Evolutionary conservation across 2,113 vertebrate species (phyloP).

Genomic region (Atrichornis clamosus): DNA sequence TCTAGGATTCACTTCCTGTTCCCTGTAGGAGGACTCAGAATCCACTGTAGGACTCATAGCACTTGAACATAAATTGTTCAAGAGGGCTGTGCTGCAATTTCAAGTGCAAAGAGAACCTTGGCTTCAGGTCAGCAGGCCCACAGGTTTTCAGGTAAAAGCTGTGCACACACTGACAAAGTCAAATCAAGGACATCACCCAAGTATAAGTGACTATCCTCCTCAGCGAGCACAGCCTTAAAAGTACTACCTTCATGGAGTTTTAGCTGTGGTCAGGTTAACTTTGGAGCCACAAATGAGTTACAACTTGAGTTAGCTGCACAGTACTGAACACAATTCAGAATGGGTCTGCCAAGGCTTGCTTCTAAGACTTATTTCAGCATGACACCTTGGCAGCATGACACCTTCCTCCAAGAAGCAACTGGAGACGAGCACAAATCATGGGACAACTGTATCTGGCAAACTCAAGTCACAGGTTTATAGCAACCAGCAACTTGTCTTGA

Average conservation of each 20-base stretch:
- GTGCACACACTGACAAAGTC: not conserved
- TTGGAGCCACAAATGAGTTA: not conserved
- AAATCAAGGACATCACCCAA: not conserved
- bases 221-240: not conserved
- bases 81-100: not conserved
- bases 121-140: not conserved
- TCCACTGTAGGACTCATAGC: not conserved
- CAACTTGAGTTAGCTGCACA: not conserved
- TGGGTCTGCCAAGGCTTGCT: not conserved
- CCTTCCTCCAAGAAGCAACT: not conserved
- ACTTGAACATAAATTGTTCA: not conserved
- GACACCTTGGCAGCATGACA: not conserved
- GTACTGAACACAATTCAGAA: not conserved
- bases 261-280: not conserved
- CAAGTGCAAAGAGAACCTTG: not conserved
- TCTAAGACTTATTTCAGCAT: not conserved
- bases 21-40: not conserved
- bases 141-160: not conserved
- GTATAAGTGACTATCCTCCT: not conserved
- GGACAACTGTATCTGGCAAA: not conserved
- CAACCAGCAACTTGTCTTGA: not conserved
- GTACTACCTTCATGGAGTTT: not conserved
- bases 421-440: not conserved
- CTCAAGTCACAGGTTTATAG: not conserved
- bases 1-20: not conserved